Base-by-base conservation (phyloP, 2,113 vertebrate genomes). In the Pygoscelis antarcticus region DNA sequence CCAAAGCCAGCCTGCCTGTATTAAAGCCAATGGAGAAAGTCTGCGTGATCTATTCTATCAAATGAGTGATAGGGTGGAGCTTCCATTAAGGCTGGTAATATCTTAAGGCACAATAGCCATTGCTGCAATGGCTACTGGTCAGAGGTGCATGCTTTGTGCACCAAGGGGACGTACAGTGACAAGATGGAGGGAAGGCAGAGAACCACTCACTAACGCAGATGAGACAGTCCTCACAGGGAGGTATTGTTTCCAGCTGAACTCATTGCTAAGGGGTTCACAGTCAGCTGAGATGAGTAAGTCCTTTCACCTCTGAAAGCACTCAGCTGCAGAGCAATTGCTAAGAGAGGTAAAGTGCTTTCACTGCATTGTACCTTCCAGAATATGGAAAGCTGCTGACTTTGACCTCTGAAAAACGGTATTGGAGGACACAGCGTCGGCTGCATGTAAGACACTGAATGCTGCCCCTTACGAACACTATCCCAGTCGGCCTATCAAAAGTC, bases 291-390 rank as follows among this genome's bases (percentile, higher is more conserved):
- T 95, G 80, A 96, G 16, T 64, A 69, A 95, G n/a, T 74, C 88
- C 90, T 92, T 96, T 93, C 68, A 90, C 95, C 74, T 91, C 93
- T 27, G 36, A 94, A 87, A 96, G 93, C 87, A 83, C 20, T 81
- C 91, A 83, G 89, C 94, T 87, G 89, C 94, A 82, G 77, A 91
- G 84, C 72, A 77, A 94, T 80, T 49, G 81, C 91, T 75, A 65
- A 20, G 61, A 92, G 62, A 94, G 87, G 80, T 89, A 83, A 97
- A 97, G 57, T 91, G 94, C 96, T 97, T 93, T 74, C 93, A 90
- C 62, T 92, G 92, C 94, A 88, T 38, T 87, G 55, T 90, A 86
- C 95, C 90, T 94, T 75, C 65, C 87, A 84, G 89, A 91, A 88
- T 5, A 88, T 0, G 7, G 54, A 58, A 91, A 89, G 71, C 38